Percentiles rank a stretch among this genome's conserved stretches.
Conservation (phyloP, 1,140 invertebrate species). For the Cheumatopsyche charites region DNA sequence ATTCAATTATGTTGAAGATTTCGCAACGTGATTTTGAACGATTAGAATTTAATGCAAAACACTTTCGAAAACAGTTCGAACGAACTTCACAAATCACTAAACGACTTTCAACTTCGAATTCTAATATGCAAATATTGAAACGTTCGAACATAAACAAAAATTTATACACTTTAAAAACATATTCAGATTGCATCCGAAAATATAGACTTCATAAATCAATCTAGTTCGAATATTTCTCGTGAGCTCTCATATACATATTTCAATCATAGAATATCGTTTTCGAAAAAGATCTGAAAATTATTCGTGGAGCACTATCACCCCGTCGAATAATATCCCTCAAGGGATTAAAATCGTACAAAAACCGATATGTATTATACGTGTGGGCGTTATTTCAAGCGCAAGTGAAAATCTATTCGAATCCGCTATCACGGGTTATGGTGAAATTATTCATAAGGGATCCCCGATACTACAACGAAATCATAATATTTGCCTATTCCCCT, state of each 20-base stretch:
- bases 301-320: not conserved
- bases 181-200: too few species aligned
- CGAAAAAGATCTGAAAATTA: not conserved
- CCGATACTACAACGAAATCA: slow-evolving; percentile 40
- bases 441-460: slow-evolving; percentile 48
- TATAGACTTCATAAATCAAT: not conserved
- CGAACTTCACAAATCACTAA: too few species aligned
- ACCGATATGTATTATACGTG: not conserved
- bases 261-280: too few species aligned
- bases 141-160: too few species aligned
- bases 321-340: not conserved
- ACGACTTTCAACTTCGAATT: too few species aligned
- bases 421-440: slow-evolving; percentile 47
- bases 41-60: too few species aligned
- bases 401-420: slow-evolving; percentile 46
- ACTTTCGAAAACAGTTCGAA: too few species aligned
- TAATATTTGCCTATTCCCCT: slow-evolving; percentile 28
- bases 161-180: too few species aligned
- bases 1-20: too few species aligned
- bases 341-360: slow-evolving; percentile 30
- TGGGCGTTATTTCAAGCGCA: not conserved
- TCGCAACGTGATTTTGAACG: too few species aligned
- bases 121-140: too few species aligned
- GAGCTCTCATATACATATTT: too few species aligned
- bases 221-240: not conserved